Evolutionary conservation across 2,888 invertebrate genomes (phyloP).

Genomic region (Tipula lateralis): DNA sequence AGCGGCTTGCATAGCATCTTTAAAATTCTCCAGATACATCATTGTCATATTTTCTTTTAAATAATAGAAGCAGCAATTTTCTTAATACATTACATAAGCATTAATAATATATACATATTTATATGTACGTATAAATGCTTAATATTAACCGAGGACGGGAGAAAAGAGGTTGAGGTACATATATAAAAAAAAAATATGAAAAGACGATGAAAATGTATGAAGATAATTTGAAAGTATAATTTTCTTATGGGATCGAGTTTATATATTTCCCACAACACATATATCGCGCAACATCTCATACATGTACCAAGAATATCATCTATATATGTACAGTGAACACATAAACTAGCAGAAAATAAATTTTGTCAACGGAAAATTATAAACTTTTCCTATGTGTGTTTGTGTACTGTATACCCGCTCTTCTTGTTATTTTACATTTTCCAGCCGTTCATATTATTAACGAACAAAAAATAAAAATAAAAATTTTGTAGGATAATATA

Average conservation of each 20-base stretch:
- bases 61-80: too few relatives aligned
- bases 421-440: neutral
- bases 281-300: neutral
- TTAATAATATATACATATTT: too few relatives aligned
- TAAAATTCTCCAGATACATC: too few relatives aligned
- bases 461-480: neutral
- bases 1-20: too few relatives aligned
- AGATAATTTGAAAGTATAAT: neutral
- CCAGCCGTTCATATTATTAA: neutral
- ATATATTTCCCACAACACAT: neutral
- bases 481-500: neutral
- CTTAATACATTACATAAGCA: too few relatives aligned
- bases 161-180: too few relatives aligned
- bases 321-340: neutral
- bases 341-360: neutral
- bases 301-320: neutral
- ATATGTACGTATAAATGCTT: too few relatives aligned
- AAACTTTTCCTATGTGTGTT: neutral
- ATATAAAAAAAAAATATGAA: neutral
- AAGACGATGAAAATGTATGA: neutral
- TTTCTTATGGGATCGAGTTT: neutral
- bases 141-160: too few relatives aligned
- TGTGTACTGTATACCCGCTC: neutral
- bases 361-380: neutral
- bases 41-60: too few relatives aligned